Base-by-base conservation (phyloP, 2,113 vertebrate genomes). In the Sporophila hypoxantha region DNA sequence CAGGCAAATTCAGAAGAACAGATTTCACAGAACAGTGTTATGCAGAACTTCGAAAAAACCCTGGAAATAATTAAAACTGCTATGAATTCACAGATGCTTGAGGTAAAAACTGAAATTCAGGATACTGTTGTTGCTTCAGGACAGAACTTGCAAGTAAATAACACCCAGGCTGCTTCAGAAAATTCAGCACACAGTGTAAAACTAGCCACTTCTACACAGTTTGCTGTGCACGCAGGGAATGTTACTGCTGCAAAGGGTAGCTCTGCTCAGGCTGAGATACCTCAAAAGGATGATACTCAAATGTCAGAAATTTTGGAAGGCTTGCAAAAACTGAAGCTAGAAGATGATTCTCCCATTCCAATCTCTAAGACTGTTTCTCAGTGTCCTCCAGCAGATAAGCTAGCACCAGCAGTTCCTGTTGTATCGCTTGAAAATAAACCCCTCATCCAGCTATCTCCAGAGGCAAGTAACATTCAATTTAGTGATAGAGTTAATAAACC, bases 291-390 rank as follows among this genome's bases (percentile, higher is more conserved):
- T 66, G 97, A 98, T 71, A 93, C 68, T 80, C 97, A 97, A 86
- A 95, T 99, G 42, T 77, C 96, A 11, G 98, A 98, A 90, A 97
- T 99, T 88, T 97, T 98, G 91, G 97, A 96, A 95, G 95, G 97
- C 36, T 98, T 99, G 82, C 97, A 98, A 87, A 98, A 97, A 68
- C 95, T 99, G 30, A 97, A 98, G 85, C 94, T 99, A 73, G 97
- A 98, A 94, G 96, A 96, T 81, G 97, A 98, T 82, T 76, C 85
- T 26, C 85, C 94, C 6, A 4, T 92, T 93, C 81, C 95, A 20
- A 39, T 93, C 65, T 87, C 80, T 70, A 91, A 82, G 74, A 50
- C 61, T 47, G 41, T 91, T 86, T 57, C 95, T 67, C 95, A 95
- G 11, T 95, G 95, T 93, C 94, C 94, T 76, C 88, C 93, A 76